Base-by-base conservation (phyloP, 2,888 invertebrate genomes). In the Dryobotodes eremita region DNA sequence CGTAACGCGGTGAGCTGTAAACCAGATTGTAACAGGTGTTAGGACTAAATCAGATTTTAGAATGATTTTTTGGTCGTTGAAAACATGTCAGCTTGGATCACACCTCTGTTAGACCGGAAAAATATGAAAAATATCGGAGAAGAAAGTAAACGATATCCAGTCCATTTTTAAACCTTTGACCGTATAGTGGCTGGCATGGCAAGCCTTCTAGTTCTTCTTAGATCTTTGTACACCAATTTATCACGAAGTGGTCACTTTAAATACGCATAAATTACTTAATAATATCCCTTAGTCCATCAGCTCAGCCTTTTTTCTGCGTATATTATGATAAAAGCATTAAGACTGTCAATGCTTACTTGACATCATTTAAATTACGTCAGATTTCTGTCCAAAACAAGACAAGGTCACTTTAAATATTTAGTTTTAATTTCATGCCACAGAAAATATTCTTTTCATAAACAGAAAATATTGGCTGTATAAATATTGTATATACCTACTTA, bases 291-390 rank as follows among this genome's bases (percentile, higher is more conserved):
- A 71, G 82, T 85, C 62, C 62, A 46, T 13, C 36, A 23, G 23
- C 46, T 75, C 6, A 68, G 46, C 4, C 1, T 26, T 74, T 82
- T 71, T 86, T 78, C 84, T 46, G 36, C 26, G 74, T 73, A 71
- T 15, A 55, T 57, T 50, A 82, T 59, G 72, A 80, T 80, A 70
- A 86, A 69, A 71, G 23, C 11, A 84, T 84, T 68, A 79, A 48
- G 31, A 61, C 46, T 73, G 66, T 75, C 65, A 69, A 83, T 77
- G 69, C 20, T 46, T 62, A 75, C 13, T 72, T 77, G 42, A 77
- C 70, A 72, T 65, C 42, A 71, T 86, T 65, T 71, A 57, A 62
- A 82, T 88, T 68, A 78, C 85, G 77, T 84, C 85, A 84, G 65
- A 61, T 42, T 73, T 73, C 48, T 55, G 65, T 64, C 42, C 72